These are phyloP conservation scores for Euura saliciscinereae DNA, from an alignment of 1,140 invertebrate species.

Conservation along the genomic window DNA sequence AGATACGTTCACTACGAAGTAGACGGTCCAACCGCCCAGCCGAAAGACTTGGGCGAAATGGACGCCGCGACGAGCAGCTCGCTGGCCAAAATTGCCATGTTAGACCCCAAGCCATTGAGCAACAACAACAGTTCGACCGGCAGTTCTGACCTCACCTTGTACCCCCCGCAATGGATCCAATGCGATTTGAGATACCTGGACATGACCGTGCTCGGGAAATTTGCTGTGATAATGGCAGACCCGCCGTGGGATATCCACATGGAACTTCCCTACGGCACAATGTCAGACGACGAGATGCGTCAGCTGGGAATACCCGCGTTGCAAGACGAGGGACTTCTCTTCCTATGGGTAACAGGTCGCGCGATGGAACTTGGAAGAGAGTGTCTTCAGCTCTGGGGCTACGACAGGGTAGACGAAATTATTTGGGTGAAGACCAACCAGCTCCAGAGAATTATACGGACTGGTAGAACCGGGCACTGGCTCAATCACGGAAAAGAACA, in stretches of 20 bases:
- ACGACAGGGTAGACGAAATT: constrained; percentile 94
- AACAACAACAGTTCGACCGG: constrained; percentile 23
- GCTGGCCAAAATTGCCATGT: constrained; percentile 8
- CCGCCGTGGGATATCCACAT: constrained; percentile 99
- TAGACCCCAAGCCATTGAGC: constrained; percentile 18
- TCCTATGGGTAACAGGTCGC: constrained; percentile 97
- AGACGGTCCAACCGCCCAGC: constrained; percentile 66
- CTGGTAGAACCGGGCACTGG: constrained; percentile 97
- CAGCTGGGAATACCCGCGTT: constrained; percentile 88
- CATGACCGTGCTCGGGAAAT: constrained; percentile 94
- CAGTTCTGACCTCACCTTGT: constrained; percentile 64
- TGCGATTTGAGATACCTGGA: constrained; percentile 95
- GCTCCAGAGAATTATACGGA: constrained; percentile 94
- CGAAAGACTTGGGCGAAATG: constrained; percentile 50
- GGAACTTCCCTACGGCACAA: constrained; percentile 98
- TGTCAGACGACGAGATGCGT: constrained; percentile 99
- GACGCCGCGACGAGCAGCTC: constrained; percentile 23
- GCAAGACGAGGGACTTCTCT: constrained; percentile 95
- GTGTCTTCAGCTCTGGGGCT: constrained; percentile 92
- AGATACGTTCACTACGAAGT: constrained; percentile 95
- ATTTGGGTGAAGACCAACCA: constrained; percentile 99
- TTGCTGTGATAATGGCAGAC: constrained; percentile 94
- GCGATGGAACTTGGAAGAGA: constrained; percentile 97
- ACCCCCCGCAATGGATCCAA: constrained; percentile 95
- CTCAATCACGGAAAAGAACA: constrained; percentile 99